A percentile compares a stretch with the other conserved stretches of the same genome.
Conservation (phyloP, 2,888 invertebrate genomes). For the Lissonota sp. region DNA sequence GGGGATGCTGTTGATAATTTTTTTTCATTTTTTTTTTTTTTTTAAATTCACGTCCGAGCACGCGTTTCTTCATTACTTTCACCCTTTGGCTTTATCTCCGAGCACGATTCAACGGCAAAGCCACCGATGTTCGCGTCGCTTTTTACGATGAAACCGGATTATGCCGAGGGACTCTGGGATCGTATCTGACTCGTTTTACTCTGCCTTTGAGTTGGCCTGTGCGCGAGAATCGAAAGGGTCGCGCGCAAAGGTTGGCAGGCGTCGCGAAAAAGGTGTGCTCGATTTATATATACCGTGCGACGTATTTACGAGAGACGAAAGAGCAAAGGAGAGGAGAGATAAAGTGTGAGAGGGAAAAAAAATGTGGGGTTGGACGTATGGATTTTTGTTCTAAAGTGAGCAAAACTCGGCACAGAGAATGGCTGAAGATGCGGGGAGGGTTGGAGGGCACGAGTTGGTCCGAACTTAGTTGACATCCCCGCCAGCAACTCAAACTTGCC, state of each 20-base stretch:
- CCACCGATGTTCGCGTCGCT: neutral
- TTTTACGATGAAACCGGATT: neutral
- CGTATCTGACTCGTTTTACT: slow-evolving; percentile 5
- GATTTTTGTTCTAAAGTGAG: neutral
- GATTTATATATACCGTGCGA: neutral
- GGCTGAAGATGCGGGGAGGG: neutral
- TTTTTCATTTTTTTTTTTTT: no score
- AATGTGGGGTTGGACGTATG: slow-evolving; percentile 17
- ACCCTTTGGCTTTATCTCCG: slow-evolving; percentile 52
- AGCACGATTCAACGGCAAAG: neutral
- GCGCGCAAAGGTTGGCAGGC: slow-evolving; percentile 2
- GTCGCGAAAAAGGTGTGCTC: slow-evolving; percentile 27
- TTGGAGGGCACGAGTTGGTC: neutral
- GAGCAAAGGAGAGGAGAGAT: slow-evolving; percentile 23
- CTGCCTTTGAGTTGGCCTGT: slow-evolving; percentile 32
- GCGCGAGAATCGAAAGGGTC: slow-evolving; percentile 23
- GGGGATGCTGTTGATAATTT: neutral
- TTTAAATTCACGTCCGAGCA: slow-evolving; percentile 1
- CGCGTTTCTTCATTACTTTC: slow-evolving; percentile 61
- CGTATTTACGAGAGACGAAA: slow-evolving; percentile 23
- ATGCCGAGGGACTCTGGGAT: slow-evolving; percentile 15
- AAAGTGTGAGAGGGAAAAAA: slow-evolving; percentile 49
- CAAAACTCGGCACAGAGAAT: neutral
- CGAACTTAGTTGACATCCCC: no score
- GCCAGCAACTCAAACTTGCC: no score